A percentile compares a stretch with the other conserved stretches of the same genome.
These are phyloP conservation scores for Caenorhabditis sp. DNA, from an alignment of 2,888 invertebrate species.

Conservation along the genomic window DNA sequence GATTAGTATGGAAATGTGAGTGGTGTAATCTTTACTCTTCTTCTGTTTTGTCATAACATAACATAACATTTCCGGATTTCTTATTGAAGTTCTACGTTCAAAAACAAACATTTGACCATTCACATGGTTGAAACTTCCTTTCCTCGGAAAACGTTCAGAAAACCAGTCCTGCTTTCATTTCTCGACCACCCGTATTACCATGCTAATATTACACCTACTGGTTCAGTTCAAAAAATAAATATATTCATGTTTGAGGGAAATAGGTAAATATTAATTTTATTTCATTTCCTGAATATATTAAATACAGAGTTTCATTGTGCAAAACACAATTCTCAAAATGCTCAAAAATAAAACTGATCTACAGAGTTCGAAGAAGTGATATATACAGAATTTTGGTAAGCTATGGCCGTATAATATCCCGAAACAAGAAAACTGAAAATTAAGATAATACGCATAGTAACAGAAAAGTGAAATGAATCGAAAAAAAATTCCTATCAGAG, in stretches of 20 bases:
- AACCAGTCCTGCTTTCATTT: neutral
- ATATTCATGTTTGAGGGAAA: neutral
- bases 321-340: no score
- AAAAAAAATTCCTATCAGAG: no score
- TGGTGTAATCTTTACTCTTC: no score
- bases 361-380: neutral
- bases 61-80: neutral
- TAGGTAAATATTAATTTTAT: no score
- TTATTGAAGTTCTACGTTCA: neutral
- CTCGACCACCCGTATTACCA: neutral
- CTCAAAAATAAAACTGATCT: no score
- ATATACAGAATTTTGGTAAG: neutral
- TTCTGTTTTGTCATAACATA: neutral
- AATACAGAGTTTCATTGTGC: no score
- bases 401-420: neutral
- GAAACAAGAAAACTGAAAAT: neutral
- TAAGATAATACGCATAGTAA: neutral
- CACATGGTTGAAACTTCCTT: neutral
- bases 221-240: neutral
- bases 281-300: no score
- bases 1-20: no score
- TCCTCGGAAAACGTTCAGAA: neutral
- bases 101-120: neutral
- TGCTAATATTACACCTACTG: slow-evolving; percentile 1
- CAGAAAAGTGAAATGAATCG: neutral